Evolutionary conservation across 2,113 vertebrate genomes (phyloP).

Genomic region (Pogonocichla stellata): DNA sequence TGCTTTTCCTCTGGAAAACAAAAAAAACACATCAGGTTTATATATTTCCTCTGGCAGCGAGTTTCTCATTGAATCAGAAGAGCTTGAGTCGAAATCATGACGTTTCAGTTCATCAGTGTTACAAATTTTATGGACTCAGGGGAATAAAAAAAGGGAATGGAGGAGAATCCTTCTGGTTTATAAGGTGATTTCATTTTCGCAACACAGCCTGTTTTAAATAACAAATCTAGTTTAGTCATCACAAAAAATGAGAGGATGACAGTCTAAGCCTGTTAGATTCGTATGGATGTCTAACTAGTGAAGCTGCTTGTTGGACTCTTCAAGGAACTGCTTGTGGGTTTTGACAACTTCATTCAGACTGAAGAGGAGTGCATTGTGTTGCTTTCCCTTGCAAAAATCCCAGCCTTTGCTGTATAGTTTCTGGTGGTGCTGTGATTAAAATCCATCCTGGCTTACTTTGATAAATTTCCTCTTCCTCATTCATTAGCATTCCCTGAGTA

Average conservation of each 20-base stretch:
- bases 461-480: background rate
- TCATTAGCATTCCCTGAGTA: background rate
- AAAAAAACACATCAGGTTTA: background rate
- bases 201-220: background rate
- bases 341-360: constrained; percentile 1
- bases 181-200: background rate
- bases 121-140: background rate
- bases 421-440: background rate
- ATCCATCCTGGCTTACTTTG: background rate
- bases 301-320: background rate
- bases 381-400: background rate
- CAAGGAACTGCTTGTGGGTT: background rate
- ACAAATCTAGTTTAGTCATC: background rate
- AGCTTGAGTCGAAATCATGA: background rate
- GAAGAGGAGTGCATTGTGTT: background rate
- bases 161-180: background rate
- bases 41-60: background rate
- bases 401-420: background rate
- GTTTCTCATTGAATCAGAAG: background rate
- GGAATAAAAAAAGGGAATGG: background rate
- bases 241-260: background rate
- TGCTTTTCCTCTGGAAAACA: background rate
- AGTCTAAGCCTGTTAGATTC: background rate
- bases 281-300: background rate
- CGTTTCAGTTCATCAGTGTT: background rate